Evolutionary conservation across 2,113 vertebrate genomes (phyloP).

Genomic region (Esox niger): DNA sequence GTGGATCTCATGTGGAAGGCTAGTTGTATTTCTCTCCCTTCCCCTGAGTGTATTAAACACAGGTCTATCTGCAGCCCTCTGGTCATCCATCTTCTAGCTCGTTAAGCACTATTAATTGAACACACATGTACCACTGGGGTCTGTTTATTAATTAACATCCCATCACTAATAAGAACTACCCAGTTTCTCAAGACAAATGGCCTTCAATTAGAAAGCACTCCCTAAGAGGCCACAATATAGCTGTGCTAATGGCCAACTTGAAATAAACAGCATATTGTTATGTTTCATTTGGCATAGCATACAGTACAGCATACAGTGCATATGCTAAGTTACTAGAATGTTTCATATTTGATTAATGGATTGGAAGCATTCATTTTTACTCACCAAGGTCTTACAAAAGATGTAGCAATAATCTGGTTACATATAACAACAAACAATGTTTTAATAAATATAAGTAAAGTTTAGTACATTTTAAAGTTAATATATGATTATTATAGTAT

Average conservation of each 20-base stretch:
- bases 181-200: conserved; percentile 56
- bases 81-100: conserved; percentile 55
- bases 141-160: conserved; percentile 70
- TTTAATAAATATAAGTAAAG: no score
- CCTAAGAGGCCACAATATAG: conserved; percentile 16
- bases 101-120: conserved; percentile 66
- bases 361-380: no score
- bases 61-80: conserved; percentile 18
- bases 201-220: conserved; percentile 48
- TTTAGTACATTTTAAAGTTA: no score
- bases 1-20: no score
- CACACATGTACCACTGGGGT: conserved; percentile 43
- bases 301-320: no score
- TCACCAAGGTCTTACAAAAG: no score
- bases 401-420: no score
- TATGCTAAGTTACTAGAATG: no score
- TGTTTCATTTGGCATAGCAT: not conserved
- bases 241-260: conserved; percentile 34
- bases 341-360: no score
- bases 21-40: no score
- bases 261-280: not conserved
- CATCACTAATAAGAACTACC: conserved; percentile 60
- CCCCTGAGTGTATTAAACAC: conserved; percentile 31
- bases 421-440: no score
- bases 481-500: no score